These are phyloP conservation scores for Ictidomys tridecemlineatus DNA, from an alignment of 2,113 vertebrate species.

Conservation along the genomic window DNA sequence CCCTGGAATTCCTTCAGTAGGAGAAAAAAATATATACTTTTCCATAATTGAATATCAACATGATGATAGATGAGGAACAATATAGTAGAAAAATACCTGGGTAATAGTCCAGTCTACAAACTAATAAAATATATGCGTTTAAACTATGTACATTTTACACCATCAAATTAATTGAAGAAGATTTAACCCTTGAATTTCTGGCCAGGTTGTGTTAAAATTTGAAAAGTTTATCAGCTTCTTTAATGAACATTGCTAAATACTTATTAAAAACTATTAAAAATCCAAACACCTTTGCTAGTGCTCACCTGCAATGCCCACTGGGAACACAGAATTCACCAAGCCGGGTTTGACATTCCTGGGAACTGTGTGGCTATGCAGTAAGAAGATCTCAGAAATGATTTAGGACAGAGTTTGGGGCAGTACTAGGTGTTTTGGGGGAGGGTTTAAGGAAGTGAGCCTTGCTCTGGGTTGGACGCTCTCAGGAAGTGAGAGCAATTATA, in stretches of 20 bases:
- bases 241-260: background rate
- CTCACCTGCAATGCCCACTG: background rate
- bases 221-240: background rate
- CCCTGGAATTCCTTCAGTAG: background rate
- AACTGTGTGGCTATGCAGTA: too few species aligned
- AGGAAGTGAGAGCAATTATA: background rate
- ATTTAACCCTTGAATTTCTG: background rate
- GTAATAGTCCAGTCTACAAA: background rate
- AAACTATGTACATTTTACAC: background rate
- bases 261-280: conserved; percentile 5
- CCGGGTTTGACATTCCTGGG: background rate
- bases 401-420: background rate
- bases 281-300: background rate
- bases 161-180: background rate
- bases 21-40: background rate
- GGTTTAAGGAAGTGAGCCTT: background rate
- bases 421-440: background rate
- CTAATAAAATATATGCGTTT: background rate
- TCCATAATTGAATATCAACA: background rate
- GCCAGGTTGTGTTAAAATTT: background rate
- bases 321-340: background rate
- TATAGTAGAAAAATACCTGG: background rate
- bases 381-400: background rate
- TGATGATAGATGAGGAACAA: background rate
- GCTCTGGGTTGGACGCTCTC: background rate